Percentiles rank a stretch among this genome's conserved stretches.
Conservation (phyloP, 2,888 invertebrate species). For the Notocelia uddmanniana region DNA sequence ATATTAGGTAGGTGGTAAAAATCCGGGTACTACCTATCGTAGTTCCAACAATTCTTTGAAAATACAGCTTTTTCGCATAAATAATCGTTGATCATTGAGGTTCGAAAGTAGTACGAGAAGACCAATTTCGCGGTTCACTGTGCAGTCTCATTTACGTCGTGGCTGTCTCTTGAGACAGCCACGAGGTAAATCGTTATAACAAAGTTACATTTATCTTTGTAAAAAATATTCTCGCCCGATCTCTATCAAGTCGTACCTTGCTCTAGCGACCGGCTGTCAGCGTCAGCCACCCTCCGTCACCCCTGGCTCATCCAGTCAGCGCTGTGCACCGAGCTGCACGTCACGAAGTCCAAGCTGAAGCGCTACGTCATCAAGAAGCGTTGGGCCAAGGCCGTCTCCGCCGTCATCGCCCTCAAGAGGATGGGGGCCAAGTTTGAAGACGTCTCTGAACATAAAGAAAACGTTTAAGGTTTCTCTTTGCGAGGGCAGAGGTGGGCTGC, state of each 20-base stretch:
- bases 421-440: slow-evolving; percentile 93
- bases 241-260: neutral
- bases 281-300: slow-evolving; percentile 90
- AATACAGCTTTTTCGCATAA: too few relatives aligned
- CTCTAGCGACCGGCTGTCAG: slow-evolving; percentile 90
- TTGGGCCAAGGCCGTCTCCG: slow-evolving; percentile 96
- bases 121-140: too few relatives aligned
- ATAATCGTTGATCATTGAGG: too few relatives aligned
- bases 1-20: too few relatives aligned
- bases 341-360: slow-evolving; percentile 93
- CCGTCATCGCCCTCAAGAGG: slow-evolving; percentile 93
- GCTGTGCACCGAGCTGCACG: slow-evolving; percentile 88
- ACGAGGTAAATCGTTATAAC: too few relatives aligned
- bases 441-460: slow-evolving; percentile 57
- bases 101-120: too few relatives aligned
- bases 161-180: too few relatives aligned
- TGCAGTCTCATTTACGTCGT: too few relatives aligned
- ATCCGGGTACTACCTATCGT: too few relatives aligned
- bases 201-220: neutral
- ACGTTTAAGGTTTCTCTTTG: neutral
- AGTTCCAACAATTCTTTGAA: too few relatives aligned
- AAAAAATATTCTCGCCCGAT: too few relatives aligned
- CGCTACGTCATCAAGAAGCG: slow-evolving; percentile 95
- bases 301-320: slow-evolving; percentile 91
- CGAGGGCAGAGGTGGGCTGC: too few relatives aligned